A percentile compares a stretch with the other conserved stretches of the same genome.
These are phyloP conservation scores for Lamprologus sp. DNA, from an alignment of 2,113 vertebrate genomes.

Conservation along the genomic window DNA sequence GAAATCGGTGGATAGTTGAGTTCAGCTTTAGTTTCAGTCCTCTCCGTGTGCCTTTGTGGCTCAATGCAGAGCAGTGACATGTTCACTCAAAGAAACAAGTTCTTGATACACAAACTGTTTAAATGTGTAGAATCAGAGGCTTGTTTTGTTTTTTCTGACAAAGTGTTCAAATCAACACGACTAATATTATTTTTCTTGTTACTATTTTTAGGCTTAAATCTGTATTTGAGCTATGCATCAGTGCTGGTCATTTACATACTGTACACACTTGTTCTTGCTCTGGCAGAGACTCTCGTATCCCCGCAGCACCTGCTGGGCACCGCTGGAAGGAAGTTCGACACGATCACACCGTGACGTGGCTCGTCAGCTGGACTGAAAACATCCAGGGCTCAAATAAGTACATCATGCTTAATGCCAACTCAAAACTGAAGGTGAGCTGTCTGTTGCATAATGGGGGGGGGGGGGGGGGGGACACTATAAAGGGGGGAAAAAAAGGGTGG, in stretches of 20 bases:
- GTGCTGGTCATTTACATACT: neutral
- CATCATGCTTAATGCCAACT: slow-evolving; percentile 75
- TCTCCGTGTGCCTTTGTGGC: fast-evolving
- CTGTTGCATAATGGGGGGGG: neutral
- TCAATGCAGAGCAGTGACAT: neutral
- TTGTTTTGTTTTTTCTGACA: neutral
- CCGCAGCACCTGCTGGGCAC: slow-evolving; percentile 62
- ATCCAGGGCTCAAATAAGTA: slow-evolving; percentile 60
- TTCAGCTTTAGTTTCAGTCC: neutral
- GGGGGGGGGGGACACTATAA: no score
- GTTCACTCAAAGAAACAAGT: neutral
- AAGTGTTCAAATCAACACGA: neutral
- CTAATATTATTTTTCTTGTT: neutral
- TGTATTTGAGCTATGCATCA: neutral
- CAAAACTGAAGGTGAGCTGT: slow-evolving; percentile 70
- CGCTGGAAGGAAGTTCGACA: slow-evolving; percentile 65
- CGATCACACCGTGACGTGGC: slow-evolving; percentile 55
- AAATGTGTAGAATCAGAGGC: neutral
- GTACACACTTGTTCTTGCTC: neutral
- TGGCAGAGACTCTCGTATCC: slow-evolving; percentile 48
- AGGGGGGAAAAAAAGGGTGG: no score
- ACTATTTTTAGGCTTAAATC: fast-evolving
- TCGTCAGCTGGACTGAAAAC: slow-evolving; percentile 70
- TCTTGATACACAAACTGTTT: neutral
- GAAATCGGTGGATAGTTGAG: fast-evolving